A percentile compares a stretch with the other conserved stretches of the same genome.
Evolutionary conservation across 2,797 vertebrate genomes (phyloP).

Genomic region (Sebastiscus tertius): DNA sequence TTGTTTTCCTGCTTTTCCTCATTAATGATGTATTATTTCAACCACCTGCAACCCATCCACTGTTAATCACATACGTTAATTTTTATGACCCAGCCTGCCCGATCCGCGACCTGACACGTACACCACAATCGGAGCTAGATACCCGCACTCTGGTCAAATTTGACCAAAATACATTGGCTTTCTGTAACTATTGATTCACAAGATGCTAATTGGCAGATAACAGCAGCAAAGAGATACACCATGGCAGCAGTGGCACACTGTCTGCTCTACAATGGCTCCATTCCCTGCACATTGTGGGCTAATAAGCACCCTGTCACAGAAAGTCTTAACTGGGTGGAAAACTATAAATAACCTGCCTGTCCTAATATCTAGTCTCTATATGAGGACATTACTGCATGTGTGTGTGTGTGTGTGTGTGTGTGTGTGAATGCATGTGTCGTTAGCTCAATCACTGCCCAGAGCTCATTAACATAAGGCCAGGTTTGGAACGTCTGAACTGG

Average conservation of each 20-base stretch:
- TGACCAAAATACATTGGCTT: background rate
- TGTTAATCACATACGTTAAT: background rate
- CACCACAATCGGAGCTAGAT: background rate
- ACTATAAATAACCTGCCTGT: slow-evolving; percentile 18
- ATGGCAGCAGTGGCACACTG: background rate
- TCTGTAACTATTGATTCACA: background rate
- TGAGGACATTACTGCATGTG: background rate
- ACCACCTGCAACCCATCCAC: background rate
- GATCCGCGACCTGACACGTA: background rate
- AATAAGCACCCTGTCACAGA: slow-evolving; percentile 4
- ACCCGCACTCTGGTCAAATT: background rate
- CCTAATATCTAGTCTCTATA: background rate
- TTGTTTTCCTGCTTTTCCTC: background rate
- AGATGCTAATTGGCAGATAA: background rate
- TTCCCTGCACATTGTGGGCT: background rate
- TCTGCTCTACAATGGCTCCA: background rate
- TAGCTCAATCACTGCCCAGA: background rate
- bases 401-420: background rate
- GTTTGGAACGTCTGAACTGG: background rate
- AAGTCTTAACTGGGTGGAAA: slow-evolving; percentile 2
- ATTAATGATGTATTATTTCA: background rate
- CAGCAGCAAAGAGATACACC: background rate
- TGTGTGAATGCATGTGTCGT: too few species aligned
- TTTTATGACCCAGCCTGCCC: background rate
- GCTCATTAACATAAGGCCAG: background rate